phyloP scores from a whole-genome alignment of 2,113 vertebrate genomes.

The Vanacampus margaritifer region DNA sequence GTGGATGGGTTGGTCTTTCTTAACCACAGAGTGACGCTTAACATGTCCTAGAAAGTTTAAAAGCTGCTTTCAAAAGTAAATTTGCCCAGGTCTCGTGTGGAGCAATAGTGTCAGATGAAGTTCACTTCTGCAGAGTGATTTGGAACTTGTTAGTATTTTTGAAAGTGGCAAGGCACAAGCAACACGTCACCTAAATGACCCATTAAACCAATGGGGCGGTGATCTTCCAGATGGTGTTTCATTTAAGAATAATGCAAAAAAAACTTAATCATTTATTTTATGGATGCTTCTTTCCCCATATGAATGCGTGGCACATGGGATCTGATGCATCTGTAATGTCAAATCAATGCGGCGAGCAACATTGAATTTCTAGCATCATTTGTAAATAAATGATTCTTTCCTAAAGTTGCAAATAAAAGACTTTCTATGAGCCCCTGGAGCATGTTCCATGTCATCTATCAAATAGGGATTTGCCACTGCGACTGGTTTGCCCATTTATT shows the following conservation, averaged over 20 bases:
- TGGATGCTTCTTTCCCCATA: background rate
- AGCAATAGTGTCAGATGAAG: conserved; percentile 42
- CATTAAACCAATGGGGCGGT: background rate
- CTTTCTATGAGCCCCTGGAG: background rate
- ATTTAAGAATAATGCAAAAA: background rate
- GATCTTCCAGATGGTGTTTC: background rate
- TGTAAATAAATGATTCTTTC: background rate
- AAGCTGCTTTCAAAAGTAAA: conserved; percentile 26
- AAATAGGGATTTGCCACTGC: background rate
- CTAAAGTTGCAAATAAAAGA: background rate
- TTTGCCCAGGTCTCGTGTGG: conserved; percentile 65
- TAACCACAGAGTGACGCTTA: conserved; percentile 3
- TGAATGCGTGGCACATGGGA: background rate
- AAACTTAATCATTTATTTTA: background rate
- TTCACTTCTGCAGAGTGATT: conserved; percentile 32
- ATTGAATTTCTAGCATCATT: background rate
- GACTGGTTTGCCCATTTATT: background rate
- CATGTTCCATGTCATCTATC: background rate
- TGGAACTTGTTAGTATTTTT: conserved; percentile 5
- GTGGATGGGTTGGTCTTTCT: conserved; percentile 33
- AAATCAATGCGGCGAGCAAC: background rate
- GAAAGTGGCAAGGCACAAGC: background rate
- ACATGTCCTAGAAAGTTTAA: background rate
- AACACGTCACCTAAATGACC: background rate
- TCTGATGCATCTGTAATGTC: background rate